Evolutionary conservation across 2,113 vertebrate species (phyloP).

Genomic region (Salvelinus alpinus): DNA sequence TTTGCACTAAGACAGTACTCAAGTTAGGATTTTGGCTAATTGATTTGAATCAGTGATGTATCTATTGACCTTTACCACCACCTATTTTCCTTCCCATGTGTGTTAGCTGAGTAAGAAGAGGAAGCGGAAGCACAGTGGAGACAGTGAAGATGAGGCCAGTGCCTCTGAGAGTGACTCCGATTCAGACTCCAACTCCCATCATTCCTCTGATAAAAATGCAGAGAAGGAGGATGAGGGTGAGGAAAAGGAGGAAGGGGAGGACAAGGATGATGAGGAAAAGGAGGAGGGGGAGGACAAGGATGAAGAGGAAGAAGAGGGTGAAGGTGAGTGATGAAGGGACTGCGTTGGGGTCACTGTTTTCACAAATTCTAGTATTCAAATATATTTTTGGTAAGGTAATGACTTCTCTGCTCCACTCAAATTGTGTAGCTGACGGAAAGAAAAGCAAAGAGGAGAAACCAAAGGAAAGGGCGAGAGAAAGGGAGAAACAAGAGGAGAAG

Average conservation of each 20-base stretch:
- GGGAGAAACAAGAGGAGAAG: slow-evolving; percentile 50
- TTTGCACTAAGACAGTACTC: too few species aligned
- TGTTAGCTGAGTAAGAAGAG: slow-evolving; percentile 77
- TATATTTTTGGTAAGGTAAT: background rate
- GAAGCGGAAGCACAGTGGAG: slow-evolving; percentile 84
- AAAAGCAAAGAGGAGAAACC: slow-evolving; percentile 62
- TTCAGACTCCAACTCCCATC: slow-evolving; percentile 74
- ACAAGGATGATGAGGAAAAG: slow-evolving; percentile 49
- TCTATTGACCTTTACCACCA: background rate
- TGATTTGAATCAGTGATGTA: background rate
- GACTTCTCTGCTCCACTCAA: background rate
- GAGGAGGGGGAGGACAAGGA: slow-evolving; percentile 31
- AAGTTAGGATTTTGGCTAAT: too few species aligned
- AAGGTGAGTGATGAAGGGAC: slow-evolving; percentile 3
- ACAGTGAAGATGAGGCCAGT: slow-evolving; percentile 84
- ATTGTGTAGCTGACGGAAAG: slow-evolving; percentile 16
- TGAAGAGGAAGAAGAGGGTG: slow-evolving; percentile 65
- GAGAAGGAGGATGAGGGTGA: slow-evolving; percentile 34
- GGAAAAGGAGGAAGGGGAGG: slow-evolving; percentile 43
- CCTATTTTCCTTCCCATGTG: background rate
- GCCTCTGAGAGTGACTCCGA: slow-evolving; percentile 82
- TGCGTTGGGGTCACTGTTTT: background rate
- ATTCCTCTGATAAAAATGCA: slow-evolving; percentile 73
- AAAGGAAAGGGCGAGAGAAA: slow-evolving; percentile 59
- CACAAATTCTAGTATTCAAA: slow-evolving; percentile 12